These are phyloP conservation scores for Erinaceus europaeus DNA, from an alignment of 2,113 vertebrate species.

Conservation along the genomic window DNA sequence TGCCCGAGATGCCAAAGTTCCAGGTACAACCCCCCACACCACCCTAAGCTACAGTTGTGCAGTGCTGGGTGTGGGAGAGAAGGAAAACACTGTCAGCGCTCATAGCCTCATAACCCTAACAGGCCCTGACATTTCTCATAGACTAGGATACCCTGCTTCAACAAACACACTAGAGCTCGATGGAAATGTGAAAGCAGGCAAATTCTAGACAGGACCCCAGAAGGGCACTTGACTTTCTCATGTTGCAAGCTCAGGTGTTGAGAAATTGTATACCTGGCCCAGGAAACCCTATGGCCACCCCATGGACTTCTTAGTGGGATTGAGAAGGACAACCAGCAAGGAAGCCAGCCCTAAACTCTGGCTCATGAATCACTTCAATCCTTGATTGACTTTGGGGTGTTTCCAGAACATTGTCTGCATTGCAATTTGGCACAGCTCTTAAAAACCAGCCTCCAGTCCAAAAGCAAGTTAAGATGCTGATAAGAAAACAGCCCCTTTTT, in stretches of 20 bases:
- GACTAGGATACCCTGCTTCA: neutral
- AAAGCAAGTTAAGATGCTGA: slow-evolving; percentile 17
- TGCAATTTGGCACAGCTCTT: slow-evolving; percentile 20
- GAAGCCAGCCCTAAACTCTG: neutral
- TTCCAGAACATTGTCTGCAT: slow-evolving; percentile 41
- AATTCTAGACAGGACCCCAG: rapidly evolving
- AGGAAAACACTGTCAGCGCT: too few species aligned
- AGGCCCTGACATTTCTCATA: too few species aligned
- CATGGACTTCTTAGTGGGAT: neutral
- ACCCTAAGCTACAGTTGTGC: too few species aligned
- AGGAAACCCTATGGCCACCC: neutral
- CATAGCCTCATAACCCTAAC: too few species aligned
- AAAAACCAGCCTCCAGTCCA: slow-evolving; percentile 11
- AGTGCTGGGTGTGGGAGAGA: neutral
- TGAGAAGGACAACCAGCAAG: rapidly evolving
- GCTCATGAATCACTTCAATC: neutral
- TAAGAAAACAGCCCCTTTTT: neutral
- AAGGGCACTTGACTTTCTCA: neutral
- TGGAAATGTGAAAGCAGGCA: neutral
- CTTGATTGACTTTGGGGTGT: slow-evolving; percentile 2
- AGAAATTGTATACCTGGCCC: neutral
- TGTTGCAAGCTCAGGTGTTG: neutral
- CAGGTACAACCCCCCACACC: slow-evolving; percentile 54
- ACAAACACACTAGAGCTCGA: too few species aligned
- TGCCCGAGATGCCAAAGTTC: slow-evolving; percentile 48